Evolutionary conservation across 2,888 invertebrate genomes (phyloP).

Genomic region (Punctoribates punctum): DNA sequence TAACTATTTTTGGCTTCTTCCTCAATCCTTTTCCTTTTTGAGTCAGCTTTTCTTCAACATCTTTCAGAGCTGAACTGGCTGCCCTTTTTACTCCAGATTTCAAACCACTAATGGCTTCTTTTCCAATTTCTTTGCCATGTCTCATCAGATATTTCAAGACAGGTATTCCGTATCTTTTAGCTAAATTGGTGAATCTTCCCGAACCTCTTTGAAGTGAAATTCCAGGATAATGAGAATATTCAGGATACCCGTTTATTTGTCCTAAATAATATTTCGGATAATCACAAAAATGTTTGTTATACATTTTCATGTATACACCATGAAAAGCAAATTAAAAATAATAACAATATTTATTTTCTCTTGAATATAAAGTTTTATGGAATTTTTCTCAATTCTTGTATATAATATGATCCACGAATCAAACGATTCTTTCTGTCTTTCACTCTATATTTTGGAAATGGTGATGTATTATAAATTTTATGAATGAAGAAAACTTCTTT

Average conservation of each 20-base stretch:
- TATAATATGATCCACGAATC: no score
- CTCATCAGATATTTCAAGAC: background rate
- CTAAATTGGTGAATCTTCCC: background rate
- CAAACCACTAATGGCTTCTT: background rate
- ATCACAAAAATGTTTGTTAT: no score
- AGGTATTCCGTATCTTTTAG: background rate
- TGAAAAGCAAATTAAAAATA: no score
- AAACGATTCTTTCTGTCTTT: background rate
- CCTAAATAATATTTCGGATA: no score
- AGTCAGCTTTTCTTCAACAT: background rate
- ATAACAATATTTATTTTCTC: no score
- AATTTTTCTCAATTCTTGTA: no score
- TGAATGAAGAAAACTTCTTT: background rate
- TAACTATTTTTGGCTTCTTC: background rate
- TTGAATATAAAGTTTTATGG: no score
- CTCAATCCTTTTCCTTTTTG: background rate
- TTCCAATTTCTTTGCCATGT: background rate
- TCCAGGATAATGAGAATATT: no score
- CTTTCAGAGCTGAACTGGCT: background rate
- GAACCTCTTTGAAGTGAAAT: no score
- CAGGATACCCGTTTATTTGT: no score
- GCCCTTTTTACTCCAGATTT: background rate
- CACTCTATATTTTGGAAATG: background rate
- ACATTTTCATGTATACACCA: no score
- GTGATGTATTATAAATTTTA: background rate